Conservation (phyloP, 1,140 invertebrate genomes). For the Thaumatotibia leucotreta region DNA sequence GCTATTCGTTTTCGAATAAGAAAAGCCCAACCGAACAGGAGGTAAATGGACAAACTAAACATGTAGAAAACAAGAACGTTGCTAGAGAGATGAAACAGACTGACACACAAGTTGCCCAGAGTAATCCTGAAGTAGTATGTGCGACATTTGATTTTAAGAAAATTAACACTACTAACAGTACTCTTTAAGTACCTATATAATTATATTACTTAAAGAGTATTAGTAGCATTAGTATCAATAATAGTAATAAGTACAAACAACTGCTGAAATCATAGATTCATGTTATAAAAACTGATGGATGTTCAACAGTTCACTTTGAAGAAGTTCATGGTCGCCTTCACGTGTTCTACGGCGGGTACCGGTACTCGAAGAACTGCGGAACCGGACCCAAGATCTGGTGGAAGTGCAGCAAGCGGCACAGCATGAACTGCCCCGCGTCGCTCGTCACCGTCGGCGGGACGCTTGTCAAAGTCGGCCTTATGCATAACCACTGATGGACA, state of each 20-base stretch:
- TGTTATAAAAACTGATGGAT: no score
- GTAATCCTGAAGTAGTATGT: neutral
- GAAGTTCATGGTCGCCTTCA: neutral
- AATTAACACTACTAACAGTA: no score
- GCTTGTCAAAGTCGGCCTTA: neutral
- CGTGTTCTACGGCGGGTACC: conserved; percentile 23
- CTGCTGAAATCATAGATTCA: no score
- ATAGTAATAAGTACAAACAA: no score
- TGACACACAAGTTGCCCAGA: neutral
- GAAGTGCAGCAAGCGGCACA: conserved; percentile 19
- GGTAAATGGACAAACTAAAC: neutral
- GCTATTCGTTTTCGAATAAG: neutral
- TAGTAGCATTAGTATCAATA: no score
- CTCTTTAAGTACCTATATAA: no score
- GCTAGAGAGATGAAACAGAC: neutral
- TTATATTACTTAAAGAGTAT: no score
- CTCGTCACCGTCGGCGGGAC: conserved; percentile 20
- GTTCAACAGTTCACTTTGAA: neutral
- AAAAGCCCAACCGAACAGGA: neutral
- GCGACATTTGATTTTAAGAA: neutral
- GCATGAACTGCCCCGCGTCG: conserved; percentile 19
- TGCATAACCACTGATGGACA: neutral
- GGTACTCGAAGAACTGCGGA: conserved; percentile 14
- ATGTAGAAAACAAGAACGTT: neutral
- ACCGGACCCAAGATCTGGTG: conserved; percentile 20